Evolutionary conservation across 2,797 vertebrate genomes (phyloP).

Genomic region (Notolepis coatsorum): DNA sequence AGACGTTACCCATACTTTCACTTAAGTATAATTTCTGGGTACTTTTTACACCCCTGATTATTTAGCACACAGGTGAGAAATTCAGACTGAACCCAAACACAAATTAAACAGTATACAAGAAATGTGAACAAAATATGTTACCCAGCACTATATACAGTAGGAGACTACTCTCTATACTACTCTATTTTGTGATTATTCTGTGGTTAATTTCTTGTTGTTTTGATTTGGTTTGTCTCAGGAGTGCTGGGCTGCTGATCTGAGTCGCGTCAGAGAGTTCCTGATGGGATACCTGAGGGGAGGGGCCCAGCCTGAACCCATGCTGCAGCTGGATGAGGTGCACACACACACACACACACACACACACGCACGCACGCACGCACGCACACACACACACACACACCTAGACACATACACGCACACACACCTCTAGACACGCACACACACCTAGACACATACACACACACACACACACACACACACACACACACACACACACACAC

Average conservation of each 20-base stretch:
- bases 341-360: background rate
- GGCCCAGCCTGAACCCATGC: slow-evolving; percentile 78
- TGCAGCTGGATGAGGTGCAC: slow-evolving; percentile 87
- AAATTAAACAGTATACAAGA: no score
- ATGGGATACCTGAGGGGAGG: slow-evolving; percentile 80
- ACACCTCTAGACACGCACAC: background rate
- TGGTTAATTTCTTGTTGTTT: background rate
- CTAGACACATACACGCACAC: background rate
- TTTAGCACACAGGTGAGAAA: no score
- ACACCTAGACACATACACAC: background rate
- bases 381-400: background rate
- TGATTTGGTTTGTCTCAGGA: slow-evolving; percentile 71
- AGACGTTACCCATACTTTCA: no score
- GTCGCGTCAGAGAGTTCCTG: slow-evolving; percentile 84
- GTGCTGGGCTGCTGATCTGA: slow-evolving; percentile 84
- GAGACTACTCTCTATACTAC: no score
- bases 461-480: background rate
- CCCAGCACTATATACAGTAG: no score
- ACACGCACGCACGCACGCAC: background rate
- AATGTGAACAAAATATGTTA: no score
- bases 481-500: background rate
- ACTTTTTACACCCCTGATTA: no score
- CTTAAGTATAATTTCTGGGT: no score
- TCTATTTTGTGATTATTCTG: slow-evolving; percentile 6
- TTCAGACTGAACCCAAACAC: no score